Percentiles rank a stretch among this genome's conserved stretches.
phyloP scores from a whole-genome alignment of 1,140 invertebrate genomes.

The Dolichoris vasculosae region DNA sequence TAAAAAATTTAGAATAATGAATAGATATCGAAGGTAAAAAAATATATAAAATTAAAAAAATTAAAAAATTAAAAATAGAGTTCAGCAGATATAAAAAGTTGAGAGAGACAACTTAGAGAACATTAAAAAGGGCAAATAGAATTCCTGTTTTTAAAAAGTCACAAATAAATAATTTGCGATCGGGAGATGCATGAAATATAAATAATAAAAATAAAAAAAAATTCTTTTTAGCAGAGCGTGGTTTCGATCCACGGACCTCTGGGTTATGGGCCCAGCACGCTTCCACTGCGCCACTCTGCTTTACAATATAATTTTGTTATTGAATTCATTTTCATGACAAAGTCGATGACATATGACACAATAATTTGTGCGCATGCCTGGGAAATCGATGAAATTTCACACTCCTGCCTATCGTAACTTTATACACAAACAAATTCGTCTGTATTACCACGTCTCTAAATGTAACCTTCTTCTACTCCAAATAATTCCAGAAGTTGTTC shows the following conservation, averaged over 20 bases:
- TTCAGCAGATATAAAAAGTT: too few species aligned
- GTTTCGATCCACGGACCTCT: slow-evolving; percentile 98
- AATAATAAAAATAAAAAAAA: slow-evolving; percentile 43
- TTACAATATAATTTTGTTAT: background rate
- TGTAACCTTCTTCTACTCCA: background rate
- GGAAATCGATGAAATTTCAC: background rate
- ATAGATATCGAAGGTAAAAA: too few species aligned
- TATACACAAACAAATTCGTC: too few species aligned
- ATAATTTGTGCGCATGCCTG: background rate
- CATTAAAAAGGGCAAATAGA: too few species aligned
- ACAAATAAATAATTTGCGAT: background rate
- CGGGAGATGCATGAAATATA: background rate
- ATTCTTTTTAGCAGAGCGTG: slow-evolving; percentile 85
- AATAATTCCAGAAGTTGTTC: too few species aligned
- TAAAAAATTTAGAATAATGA: too few species aligned
- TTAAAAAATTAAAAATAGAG: too few species aligned
- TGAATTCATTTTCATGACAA: background rate
- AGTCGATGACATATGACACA: background rate
- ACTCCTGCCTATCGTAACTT: background rate
- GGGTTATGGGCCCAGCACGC: slow-evolving; percentile 98
- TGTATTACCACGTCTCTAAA: background rate
- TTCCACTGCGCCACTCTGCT: slow-evolving; percentile 98
- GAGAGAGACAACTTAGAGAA: too few species aligned
- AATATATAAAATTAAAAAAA: too few species aligned
- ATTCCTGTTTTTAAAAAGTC: too few species aligned